These are phyloP conservation scores for Solenopsis invicta DNA, from an alignment of 1,140 invertebrate species.

Conservation along the genomic window DNA sequence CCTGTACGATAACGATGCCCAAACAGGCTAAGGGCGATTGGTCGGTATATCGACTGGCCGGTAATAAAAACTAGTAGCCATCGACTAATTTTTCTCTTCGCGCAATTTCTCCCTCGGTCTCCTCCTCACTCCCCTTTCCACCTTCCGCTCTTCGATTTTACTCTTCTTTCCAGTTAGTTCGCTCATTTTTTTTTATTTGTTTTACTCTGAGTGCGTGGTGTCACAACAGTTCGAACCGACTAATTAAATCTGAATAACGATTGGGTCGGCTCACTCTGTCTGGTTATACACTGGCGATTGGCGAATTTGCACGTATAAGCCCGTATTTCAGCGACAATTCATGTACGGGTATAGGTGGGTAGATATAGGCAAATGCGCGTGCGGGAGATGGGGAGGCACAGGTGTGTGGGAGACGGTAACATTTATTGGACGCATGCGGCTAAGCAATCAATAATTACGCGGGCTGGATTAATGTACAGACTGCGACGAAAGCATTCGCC, in stretches of 20 bases:
- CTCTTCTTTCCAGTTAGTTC: background rate
- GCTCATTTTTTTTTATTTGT: constrained; percentile 10
- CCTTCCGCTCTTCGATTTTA: background rate
- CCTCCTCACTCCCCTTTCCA: background rate
- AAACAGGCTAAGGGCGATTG: constrained; percentile 43
- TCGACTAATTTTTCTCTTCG: constrained; percentile 47
- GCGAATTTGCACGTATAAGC: constrained; percentile 40
- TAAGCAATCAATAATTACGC: constrained; percentile 77
- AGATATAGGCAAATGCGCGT: constrained; percentile 28
- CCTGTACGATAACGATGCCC: constrained; percentile 47
- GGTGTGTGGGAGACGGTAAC: constrained; percentile 64
- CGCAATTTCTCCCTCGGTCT: constrained; percentile 29
- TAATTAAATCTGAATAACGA: constrained; percentile 68
- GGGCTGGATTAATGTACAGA: constrained; percentile 73
- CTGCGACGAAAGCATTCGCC: constrained; percentile 63
- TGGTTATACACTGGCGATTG: constrained; percentile 50
- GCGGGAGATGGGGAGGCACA: constrained; percentile 13
- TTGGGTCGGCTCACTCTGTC: constrained; percentile 47
- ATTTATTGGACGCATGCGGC: constrained; percentile 73
- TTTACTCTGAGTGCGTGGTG: constrained; percentile 7
- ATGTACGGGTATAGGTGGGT: background rate
- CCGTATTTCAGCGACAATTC: constrained; percentile 41
- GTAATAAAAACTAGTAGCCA: constrained; percentile 60
- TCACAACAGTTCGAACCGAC: constrained; percentile 27
- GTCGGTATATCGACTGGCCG: constrained; percentile 20